phyloP scores from a whole-genome alignment of 1,140 invertebrate species.

The Bombus sibiricus region DNA sequence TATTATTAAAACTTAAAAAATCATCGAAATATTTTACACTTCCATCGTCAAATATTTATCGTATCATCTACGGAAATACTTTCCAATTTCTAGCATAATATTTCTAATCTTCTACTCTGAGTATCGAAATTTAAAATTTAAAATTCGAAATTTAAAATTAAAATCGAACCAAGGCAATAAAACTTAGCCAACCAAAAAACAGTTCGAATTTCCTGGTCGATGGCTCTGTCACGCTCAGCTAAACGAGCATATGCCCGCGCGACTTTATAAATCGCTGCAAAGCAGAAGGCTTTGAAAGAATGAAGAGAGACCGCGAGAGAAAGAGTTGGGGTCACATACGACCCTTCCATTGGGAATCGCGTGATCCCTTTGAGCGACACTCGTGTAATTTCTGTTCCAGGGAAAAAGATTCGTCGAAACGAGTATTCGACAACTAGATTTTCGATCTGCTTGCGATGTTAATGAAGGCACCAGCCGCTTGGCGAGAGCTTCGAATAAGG shows the following conservation, averaged over 20 bases:
- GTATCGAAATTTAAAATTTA: fast-evolving
- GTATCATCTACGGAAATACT: no score
- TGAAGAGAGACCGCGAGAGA: background rate
- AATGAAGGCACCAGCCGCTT: background rate
- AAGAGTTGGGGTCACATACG: background rate
- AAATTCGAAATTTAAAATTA: background rate
- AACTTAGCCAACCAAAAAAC: background rate
- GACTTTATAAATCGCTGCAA: conserved; percentile 15
- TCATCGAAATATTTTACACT: no score
- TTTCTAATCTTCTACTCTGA: background rate
- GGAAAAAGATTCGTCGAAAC: background rate
- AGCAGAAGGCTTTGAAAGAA: no score
- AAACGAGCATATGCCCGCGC: background rate
- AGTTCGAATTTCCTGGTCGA: background rate
- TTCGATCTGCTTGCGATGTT: conserved; percentile 9
- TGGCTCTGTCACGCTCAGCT: background rate
- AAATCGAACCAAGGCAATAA: background rate
- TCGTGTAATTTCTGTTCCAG: conserved; percentile 3
- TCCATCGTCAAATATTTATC: no score
- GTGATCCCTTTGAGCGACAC: background rate
- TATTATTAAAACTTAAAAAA: no score
- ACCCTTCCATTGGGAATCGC: background rate
- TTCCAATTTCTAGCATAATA: no score
- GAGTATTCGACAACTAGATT: background rate
- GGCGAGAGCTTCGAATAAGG: background rate